Conservation (phyloP, 1,140 invertebrate genomes). For the Tetragonula clypearis region DNA sequence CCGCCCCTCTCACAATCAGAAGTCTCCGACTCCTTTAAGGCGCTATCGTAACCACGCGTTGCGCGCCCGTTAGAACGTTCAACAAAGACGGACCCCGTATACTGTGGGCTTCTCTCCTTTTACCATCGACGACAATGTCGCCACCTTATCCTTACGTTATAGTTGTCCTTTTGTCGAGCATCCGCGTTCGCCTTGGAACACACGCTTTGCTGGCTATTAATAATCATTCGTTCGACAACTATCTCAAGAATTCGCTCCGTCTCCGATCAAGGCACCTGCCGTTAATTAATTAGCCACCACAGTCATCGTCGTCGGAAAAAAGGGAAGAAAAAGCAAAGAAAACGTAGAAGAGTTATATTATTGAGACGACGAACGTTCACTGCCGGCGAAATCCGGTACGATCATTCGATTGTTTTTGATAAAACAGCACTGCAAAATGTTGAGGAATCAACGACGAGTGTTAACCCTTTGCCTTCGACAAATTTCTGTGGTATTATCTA, state of each 20-base stretch:
- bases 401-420: no score
- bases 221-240: constrained; percentile 3
- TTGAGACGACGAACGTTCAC: background rate
- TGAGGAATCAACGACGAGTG: background rate
- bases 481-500: no score
- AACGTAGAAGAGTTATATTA: background rate
- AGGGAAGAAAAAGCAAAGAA: no score
- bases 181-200: background rate
- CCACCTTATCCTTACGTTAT: background rate
- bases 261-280: background rate
- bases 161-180: constrained; percentile 12
- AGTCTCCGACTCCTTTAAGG: constrained; percentile 6
- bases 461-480: no score
- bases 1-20: no score
- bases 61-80: background rate
- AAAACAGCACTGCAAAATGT: background rate
- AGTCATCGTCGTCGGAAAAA: no score
- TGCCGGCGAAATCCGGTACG: background rate
- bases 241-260: background rate
- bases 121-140: constrained; percentile 14
- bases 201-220: background rate
- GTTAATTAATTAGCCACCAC: background rate
- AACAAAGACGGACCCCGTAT: background rate
- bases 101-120: constrained; percentile 3
- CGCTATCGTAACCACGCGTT: constrained; percentile 13